Base-by-base conservation (phyloP, 1,140 invertebrate species). In the Psix sp. region DNA sequence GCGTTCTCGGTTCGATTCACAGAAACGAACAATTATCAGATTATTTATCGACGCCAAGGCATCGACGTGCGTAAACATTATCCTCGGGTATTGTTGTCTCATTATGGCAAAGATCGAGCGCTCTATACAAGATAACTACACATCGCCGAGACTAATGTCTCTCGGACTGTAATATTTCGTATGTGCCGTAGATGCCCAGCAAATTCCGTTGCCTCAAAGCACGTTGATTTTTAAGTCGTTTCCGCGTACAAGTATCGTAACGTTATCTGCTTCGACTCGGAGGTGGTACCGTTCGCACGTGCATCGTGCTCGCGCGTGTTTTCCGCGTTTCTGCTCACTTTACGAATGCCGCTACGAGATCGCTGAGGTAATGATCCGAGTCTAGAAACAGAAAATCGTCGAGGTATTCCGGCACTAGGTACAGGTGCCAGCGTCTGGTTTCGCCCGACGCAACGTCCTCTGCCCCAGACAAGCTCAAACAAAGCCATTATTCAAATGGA, bases 361-460 rank as follows among this genome's bases (percentile, higher is more conserved):
- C 63, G 48, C 15, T 48, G 76, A 77, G 77, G 79, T 80, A 82
- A 84, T 77, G 80, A 83, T 78, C 82, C 79, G 74, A 77, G 79
- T 78, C 73, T 63, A 59, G 72, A 43, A 76, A 74, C 48, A 74
- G 63, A 80, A 82, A 71, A 76, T 33, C 52, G 54, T 67, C 11
- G 14, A 54, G 39, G 60, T 48, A 49, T 63, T 76, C 51, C 70
- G 62, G 33, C 54, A 48, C 54, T 35, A 16, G 46, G 15, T 59
- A 26, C 31, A 59, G 52, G 33, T 20, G 36, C 24, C 6, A 48
- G 17, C 11, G 38, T 48, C 15, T 33, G 21, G 2, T 20, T 18
- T 1, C 1, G 9, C 16, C n/a, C 20, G 24, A 43, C 39, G 48
- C 21, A 13, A 13, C 24, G 29, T 42, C 36, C 15, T 16, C 21